Conservation (phyloP, 2,888 invertebrate species). For the Saturnia pavonia region DNA sequence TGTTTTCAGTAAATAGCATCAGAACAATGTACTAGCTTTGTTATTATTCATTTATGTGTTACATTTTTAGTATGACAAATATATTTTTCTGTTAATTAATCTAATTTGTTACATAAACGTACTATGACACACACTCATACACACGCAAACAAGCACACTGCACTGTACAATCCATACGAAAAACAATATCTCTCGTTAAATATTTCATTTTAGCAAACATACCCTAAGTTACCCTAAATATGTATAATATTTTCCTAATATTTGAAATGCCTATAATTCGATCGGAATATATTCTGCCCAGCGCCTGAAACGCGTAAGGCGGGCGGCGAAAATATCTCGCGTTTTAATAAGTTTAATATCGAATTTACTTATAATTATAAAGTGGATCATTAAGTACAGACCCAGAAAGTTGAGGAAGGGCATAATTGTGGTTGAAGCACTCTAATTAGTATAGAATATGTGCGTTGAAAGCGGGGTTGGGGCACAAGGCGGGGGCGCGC, state of each 20-base stretch:
- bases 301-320: conserved; percentile 60
- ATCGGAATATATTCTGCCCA: conserved; percentile 35
- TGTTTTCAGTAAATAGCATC: too few relatives aligned
- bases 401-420: not conserved
- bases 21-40: too few relatives aligned
- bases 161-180: not conserved
- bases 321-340: conserved; percentile 40
- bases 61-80: too few relatives aligned
- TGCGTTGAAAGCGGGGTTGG: conserved; percentile 30
- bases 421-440: not conserved
- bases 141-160: not conserved
- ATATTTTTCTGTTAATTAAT: too few relatives aligned
- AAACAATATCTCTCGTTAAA: too few relatives aligned
- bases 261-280: not conserved
- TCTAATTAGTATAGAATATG: not conserved
- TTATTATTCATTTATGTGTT: too few relatives aligned
- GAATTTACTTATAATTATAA: not conserved
- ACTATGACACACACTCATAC: too few relatives aligned
- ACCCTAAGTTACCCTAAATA: not conserved
- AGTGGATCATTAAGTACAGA: not conserved
- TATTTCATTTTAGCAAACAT: not conserved
- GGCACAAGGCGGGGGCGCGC: conserved; percentile 46
- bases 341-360: conserved; percentile 25
- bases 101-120: too few relatives aligned
- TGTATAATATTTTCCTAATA: not conserved